These are phyloP conservation scores for Accipiter cooperii DNA, from an alignment of 2,113 vertebrate genomes.

Conservation along the genomic window DNA sequence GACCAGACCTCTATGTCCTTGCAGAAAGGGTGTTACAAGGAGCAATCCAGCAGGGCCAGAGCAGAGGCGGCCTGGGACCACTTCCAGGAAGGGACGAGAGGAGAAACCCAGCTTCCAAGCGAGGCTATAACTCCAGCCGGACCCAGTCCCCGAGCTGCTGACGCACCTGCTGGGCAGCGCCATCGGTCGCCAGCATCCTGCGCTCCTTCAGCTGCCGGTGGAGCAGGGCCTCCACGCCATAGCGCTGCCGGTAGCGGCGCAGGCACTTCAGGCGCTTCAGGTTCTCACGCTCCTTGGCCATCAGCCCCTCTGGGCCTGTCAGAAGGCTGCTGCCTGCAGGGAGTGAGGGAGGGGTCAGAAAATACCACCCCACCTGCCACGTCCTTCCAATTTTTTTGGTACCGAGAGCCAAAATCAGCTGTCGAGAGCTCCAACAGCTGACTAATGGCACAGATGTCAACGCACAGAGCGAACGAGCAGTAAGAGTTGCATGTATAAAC, in stretches of 20 bases:
- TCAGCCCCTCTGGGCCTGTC: constrained; percentile 86
- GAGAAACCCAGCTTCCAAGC: not conserved
- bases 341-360: not conserved
- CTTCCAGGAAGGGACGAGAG: not conserved
- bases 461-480: accelerated
- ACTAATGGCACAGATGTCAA: not conserved
- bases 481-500: accelerated
- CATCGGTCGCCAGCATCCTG: constrained; percentile 83
- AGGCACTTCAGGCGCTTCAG: constrained; percentile 90
- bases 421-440: not conserved
- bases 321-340: constrained; percentile 84
- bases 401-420: accelerated
- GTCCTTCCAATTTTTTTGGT: not conserved
- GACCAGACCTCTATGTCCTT: not conserved
- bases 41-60: too few species aligned
- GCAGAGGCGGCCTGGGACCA: not conserved
- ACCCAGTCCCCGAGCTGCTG: not conserved
- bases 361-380: not conserved
- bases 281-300: constrained; percentile 89
- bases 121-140: not conserved
- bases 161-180: constrained; percentile 79
- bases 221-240: constrained; percentile 90
- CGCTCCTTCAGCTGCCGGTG: constrained; percentile 91
- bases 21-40: not conserved
- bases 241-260: constrained; percentile 89